Evolutionary conservation across 2,888 invertebrate genomes (phyloP).

Genomic region (Schizaphis graminum): DNA sequence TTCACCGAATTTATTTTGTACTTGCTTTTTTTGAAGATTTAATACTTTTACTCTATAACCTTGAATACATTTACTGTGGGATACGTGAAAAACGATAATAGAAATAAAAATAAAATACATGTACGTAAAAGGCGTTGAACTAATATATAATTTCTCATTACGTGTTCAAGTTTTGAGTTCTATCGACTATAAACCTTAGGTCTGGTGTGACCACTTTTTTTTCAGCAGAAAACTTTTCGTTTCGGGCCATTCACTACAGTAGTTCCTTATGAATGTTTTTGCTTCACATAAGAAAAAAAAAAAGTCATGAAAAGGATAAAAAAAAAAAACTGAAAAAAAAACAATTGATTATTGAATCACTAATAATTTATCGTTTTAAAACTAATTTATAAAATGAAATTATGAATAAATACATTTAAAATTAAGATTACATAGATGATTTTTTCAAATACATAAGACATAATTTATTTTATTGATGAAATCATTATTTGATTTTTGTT

Average conservation of each 20-base stretch:
- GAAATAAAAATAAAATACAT: slow-evolving; percentile 26
- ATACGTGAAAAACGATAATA: not conserved
- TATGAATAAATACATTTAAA: not conserved
- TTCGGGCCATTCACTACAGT: slow-evolving; percentile 50
- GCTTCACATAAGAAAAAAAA: not conserved
- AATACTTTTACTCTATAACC: not conserved
- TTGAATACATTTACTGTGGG: not conserved
- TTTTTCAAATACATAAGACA: not conserved
- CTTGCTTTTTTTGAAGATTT: slow-evolving; percentile 23
- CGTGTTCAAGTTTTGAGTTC: slow-evolving; percentile 35
- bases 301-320: not conserved
- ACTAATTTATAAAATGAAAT: not conserved
- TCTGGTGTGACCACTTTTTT: not conserved
- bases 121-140: not conserved
- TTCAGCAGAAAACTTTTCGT: slow-evolving; percentile 34
- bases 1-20: slow-evolving; percentile 30
- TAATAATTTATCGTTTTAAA: not conserved
- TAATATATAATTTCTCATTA: slow-evolving; percentile 55
- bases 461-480: not conserved
- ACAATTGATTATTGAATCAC: not conserved
- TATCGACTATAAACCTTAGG: slow-evolving; percentile 49
- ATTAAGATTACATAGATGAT: not conserved
- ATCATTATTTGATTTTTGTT: not conserved
- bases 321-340: not conserved
- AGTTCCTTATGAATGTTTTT: slow-evolving; percentile 46